Conservation (phyloP, 2,888 invertebrate genomes). For the Cryptosula pallasiana region DNA sequence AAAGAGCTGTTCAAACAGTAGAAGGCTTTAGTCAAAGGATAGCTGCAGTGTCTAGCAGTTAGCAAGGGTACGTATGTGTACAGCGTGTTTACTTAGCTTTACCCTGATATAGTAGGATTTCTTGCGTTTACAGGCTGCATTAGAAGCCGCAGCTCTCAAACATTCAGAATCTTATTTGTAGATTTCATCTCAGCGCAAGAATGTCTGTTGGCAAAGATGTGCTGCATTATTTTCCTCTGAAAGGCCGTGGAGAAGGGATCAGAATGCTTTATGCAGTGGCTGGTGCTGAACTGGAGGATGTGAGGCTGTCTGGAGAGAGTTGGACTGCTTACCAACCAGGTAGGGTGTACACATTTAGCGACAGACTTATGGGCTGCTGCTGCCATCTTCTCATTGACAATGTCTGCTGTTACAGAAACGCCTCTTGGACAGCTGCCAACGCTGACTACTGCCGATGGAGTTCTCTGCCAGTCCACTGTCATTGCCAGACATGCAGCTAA, state of each 20-base stretch:
- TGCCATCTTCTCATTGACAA: no score
- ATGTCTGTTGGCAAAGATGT: background rate
- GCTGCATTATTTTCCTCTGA: background rate
- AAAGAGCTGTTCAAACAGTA: no score
- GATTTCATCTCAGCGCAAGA: no score
- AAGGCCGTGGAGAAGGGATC: slow-evolving; percentile 9
- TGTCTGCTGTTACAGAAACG: background rate
- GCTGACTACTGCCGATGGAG: background rate
- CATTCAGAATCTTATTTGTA: no score
- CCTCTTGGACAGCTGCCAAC: background rate
- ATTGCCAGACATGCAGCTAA: slow-evolving; percentile 13
- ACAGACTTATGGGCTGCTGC: background rate
- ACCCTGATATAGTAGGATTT: no score
- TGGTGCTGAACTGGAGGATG: background rate
- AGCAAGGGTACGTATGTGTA: no score
- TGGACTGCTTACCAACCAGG: background rate
- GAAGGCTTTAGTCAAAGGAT: no score
- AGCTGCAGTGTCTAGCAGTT: no score
- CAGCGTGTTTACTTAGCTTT: no score
- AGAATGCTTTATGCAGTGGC: slow-evolving; percentile 8
- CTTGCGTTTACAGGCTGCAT: no score
- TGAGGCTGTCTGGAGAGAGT: background rate
- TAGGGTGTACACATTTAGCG: background rate
- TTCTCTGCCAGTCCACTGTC: background rate
- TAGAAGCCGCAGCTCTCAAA: no score